A percentile compares a stretch with the other conserved stretches of the same genome.
Evolutionary conservation across 1,140 invertebrate genomes (phyloP).

Genomic region (Bombus affinis): DNA sequence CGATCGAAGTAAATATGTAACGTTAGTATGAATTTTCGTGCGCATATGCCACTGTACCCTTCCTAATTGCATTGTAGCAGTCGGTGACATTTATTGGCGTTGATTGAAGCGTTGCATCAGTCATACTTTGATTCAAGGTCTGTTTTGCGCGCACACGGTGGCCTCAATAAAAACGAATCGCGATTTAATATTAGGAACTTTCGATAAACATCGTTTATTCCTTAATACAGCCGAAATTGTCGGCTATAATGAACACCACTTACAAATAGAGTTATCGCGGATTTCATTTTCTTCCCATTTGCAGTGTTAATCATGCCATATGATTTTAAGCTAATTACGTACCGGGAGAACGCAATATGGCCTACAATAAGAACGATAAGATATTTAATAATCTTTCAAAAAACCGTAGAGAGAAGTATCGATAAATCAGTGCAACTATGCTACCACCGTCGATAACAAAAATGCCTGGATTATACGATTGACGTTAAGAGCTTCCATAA

Average conservation of each 20-base stretch:
- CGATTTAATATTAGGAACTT: slow-evolving; percentile 34
- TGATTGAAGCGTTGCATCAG: slow-evolving; percentile 76
- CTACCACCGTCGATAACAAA: neutral
- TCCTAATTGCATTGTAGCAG: slow-evolving; percentile 75
- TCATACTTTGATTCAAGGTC: slow-evolving; percentile 76
- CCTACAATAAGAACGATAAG: neutral
- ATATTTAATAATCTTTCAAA: slow-evolving; percentile 19
- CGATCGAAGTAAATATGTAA: neutral
- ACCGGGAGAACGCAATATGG: too few relatives aligned
- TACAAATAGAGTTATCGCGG: neutral
- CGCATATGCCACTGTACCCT: slow-evolving; percentile 56
- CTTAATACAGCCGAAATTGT: neutral
- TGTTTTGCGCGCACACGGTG: slow-evolving; percentile 59
- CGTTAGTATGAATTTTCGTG: slow-evolving; percentile 15
- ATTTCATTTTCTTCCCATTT: neutral
- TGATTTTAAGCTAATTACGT: neutral
- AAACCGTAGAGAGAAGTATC: neutral
- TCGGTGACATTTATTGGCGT: slow-evolving; percentile 75
- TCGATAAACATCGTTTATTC: slow-evolving; percentile 1
- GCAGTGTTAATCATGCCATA: neutral
- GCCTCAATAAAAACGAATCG: slow-evolving; percentile 71
- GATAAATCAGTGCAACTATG: slow-evolving; percentile 1
- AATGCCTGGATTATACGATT: neutral
- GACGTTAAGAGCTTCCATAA: neutral
- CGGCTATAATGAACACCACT: neutral